Evolutionary conservation across 2,888 invertebrate genomes (phyloP), one percentile per base, ranked within the genome.

Genomic region (Leptinotarsa haldemani): DNA sequence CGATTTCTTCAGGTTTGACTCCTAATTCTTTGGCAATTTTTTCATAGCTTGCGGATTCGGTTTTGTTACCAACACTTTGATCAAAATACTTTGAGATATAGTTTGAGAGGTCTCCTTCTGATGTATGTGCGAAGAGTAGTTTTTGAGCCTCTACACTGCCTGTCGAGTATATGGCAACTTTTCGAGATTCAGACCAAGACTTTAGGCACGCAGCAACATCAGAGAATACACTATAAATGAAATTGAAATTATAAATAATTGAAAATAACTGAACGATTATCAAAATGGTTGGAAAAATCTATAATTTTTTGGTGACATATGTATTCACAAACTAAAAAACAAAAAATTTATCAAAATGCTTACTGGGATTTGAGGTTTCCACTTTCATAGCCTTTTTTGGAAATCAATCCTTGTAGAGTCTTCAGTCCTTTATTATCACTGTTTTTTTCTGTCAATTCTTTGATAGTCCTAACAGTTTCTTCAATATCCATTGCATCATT

Each of bases 61-160:
- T 92, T 86, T 98, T 98, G 47, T 90, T 86, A 0, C 98, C 98
- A 73, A 94, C 90, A 4, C 91, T 91, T 0, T 97, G 97, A 85
- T 98, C 98, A 85, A 96, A 98, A 86, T 95, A 93, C 0, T 93
- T 94, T 65, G 91, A 90, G 73, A 98, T 90, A 71, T 88, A 87
- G 61, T 92, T 91, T 80, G 93, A 88, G 77, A 98, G 85, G 86
- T 98, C 93, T 0, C 98, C 98, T 63, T 91, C 90, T 20, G 89
- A 88, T 3, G 96, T 93, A 86, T 95, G 90, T 0, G 90, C 90
- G 86, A 98, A 97, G 4, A 98, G 90, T 13, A 97, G 89, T 85
- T 96, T 94, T 86, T 98, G 98, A 16, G 97, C 95, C 82, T 94
- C 93, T 1, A 96, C 92, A 71, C 96, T 97, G 65, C 97, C 98